A percentile compares a stretch with the other conserved stretches of the same genome.
Evolutionary conservation across 2,797 vertebrate species (phyloP).

Genomic region (Momotus momota): DNA sequence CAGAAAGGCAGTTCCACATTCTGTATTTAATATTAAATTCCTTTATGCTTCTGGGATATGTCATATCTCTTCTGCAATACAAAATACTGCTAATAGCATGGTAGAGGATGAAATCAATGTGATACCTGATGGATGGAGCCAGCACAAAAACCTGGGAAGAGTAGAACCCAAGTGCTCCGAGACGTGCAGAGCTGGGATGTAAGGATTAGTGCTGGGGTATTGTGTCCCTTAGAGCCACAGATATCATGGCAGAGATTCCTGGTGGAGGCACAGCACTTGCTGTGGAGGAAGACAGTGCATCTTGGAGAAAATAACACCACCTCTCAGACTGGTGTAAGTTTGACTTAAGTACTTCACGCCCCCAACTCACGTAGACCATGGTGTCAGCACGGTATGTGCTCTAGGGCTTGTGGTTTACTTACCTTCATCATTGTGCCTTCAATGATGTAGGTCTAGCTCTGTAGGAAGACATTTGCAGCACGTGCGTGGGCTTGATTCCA

Average conservation of each 20-base stretch:
- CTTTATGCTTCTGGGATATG: neutral
- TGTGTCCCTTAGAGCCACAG: rapidly evolving
- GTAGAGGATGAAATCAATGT: neutral
- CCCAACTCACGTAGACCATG: neutral
- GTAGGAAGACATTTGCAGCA: neutral
- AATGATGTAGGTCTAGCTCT: neutral
- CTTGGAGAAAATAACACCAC: neutral
- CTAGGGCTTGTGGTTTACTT: neutral
- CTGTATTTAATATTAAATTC: neutral
- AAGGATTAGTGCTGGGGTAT: neutral
- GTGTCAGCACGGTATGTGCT: rapidly evolving
- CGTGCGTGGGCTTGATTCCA: neutral
- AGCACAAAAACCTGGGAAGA: neutral
- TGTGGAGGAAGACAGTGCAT: neutral
- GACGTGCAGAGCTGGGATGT: neutral
- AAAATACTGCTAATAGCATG: neutral
- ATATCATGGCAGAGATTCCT: neutral
- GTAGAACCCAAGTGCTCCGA: rapidly evolving
- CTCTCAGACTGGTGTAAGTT: neutral
- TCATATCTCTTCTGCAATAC: neutral
- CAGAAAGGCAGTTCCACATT: neutral
- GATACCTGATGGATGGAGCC: neutral
- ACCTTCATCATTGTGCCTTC: neutral
- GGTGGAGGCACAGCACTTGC: rapidly evolving
- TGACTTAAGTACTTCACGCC: neutral